phyloP scores from a whole-genome alignment of 1,140 invertebrate species.

The Pseudoatta argentina region DNA sequence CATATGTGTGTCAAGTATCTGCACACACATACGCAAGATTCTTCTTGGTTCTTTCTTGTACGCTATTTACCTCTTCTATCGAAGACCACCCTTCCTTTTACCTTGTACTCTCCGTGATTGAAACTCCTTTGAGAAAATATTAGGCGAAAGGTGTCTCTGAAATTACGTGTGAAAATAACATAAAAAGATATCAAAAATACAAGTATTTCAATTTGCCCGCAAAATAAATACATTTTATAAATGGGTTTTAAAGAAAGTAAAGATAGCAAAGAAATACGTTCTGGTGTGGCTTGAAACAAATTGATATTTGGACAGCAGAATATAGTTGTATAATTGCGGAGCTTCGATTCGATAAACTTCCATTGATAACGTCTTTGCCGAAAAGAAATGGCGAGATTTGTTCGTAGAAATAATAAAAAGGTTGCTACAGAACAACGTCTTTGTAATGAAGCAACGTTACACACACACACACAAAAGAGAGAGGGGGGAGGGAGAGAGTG shows the following conservation, averaged over 20 bases:
- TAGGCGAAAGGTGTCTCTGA: slow-evolving; percentile 13
- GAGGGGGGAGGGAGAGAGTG: too few relatives aligned
- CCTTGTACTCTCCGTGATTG: slow-evolving; percentile 65
- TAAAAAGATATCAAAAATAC: neutral
- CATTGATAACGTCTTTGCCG: slow-evolving; percentile 35
- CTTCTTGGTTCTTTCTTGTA: slow-evolving; percentile 9
- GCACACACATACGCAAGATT: neutral
- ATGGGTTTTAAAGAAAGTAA: too few relatives aligned
- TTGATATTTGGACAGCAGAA: slow-evolving; percentile 8
- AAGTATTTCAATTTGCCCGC: neutral
- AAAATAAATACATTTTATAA: neutral
- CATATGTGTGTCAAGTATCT: neutral
- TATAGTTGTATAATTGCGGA: slow-evolving; percentile 16
- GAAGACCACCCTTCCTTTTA: neutral
- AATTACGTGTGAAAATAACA: neutral
- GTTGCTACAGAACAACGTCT: slow-evolving; percentile 19
- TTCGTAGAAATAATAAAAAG: slow-evolving; percentile 39
- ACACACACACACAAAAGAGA: neutral
- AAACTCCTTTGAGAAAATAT: slow-evolving; percentile 58
- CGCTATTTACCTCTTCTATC: slow-evolving; percentile 23
- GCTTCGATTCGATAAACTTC: slow-evolving; percentile 34
- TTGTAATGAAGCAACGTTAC: slow-evolving; percentile 57
- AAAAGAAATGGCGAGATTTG: slow-evolving; percentile 12
- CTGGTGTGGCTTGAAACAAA: neutral
- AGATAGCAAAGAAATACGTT: neutral